Base-by-base conservation (phyloP, 2,797 vertebrate genomes). In the Nasua narica region DNA sequence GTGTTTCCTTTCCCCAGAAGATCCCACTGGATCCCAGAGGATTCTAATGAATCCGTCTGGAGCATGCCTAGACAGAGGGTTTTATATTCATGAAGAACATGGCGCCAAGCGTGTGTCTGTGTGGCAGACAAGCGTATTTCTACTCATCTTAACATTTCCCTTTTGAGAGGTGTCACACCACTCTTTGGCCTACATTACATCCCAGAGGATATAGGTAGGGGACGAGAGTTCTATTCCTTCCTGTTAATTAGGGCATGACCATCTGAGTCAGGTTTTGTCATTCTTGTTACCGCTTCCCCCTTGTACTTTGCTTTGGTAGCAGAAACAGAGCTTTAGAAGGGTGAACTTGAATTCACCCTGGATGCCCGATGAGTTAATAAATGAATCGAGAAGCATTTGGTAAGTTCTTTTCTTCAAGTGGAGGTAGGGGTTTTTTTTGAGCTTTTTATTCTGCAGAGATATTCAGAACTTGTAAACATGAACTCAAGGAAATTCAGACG, bases 401-500 rank as follows among this genome's bases (percentile, higher is more conserved):
- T 65, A 91, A 83, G 52, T 76, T 91, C 23, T 21, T 58, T 21
- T 87, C 67, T 86, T 97, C 25, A 74, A 76, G 27, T 67, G 29
- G 32, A 97, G 15, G 32, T 81, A 58, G 14, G 7, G 14, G 7
- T 25, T 90, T 85, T 60, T 32, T 72, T 60, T 50, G 60, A 96
- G 58, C 54, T 87, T 88, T 90, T 93, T 91, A 77, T 86, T 78
- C 89, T 90, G 56, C 37, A 81, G 50, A 87, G 82, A 79, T 94
- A 91, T 96, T 94, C 65, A 94, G 81, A 86, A 65, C 77, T 77
- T 94, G 25, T 92, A 97, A 96, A 94, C 95, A 96, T 78, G 60
- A 96, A 88, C 87, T 96, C 72, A 87, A 90, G 87, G 95, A 95
- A 89, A 98, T 72, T 54, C 84, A 93, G 90, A 88, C 74, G 82